A percentile compares a stretch with the other conserved stretches of the same genome.
Conservation (phyloP, 1,140 invertebrate species). For the Trichomalopsis sarcophagae region DNA sequence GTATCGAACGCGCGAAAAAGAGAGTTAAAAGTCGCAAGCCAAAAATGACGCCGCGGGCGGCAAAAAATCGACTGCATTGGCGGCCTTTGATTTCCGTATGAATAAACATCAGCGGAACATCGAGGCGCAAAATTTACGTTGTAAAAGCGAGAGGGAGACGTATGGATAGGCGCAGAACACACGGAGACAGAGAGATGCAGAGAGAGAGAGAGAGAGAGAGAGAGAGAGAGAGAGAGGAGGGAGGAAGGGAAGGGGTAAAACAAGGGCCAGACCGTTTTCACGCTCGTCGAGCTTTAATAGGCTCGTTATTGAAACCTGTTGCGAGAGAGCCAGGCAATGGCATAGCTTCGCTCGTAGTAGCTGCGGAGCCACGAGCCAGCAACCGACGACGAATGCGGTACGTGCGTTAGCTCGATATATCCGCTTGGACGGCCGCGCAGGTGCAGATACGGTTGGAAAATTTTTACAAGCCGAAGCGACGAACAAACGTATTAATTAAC, state of each 20-base stretch:
- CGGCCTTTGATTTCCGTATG: conserved; percentile 42
- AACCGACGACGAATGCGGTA: not conserved
- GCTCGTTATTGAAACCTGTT: conserved; percentile 51
- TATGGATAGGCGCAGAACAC: not conserved
- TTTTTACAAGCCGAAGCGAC: no score
- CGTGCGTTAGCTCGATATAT: not conserved
- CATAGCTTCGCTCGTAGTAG: not conserved
- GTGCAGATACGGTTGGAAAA: no score
- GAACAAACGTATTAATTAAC: not conserved
- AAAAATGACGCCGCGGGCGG: not conserved
- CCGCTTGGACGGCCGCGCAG: no score
- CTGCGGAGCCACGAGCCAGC: not conserved
- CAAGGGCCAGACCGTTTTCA: conserved; percentile 36
- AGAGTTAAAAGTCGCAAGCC: not conserved
- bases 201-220: not conserved
- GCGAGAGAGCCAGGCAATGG: conserved; percentile 14
- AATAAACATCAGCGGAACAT: conserved; percentile 30
- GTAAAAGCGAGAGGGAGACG: not conserved
- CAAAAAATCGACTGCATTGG: conserved; percentile 11
- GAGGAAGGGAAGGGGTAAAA: not conserved
- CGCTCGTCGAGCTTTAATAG: conserved; percentile 51
- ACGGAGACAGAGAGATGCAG: not conserved
- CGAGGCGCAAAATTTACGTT: conserved; percentile 14
- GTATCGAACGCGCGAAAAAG: not conserved
- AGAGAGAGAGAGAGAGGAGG: conserved; percentile 8